Evolutionary conservation across 2,113 vertebrate species (phyloP).

Genomic region (Oreochromis tanganicae): DNA sequence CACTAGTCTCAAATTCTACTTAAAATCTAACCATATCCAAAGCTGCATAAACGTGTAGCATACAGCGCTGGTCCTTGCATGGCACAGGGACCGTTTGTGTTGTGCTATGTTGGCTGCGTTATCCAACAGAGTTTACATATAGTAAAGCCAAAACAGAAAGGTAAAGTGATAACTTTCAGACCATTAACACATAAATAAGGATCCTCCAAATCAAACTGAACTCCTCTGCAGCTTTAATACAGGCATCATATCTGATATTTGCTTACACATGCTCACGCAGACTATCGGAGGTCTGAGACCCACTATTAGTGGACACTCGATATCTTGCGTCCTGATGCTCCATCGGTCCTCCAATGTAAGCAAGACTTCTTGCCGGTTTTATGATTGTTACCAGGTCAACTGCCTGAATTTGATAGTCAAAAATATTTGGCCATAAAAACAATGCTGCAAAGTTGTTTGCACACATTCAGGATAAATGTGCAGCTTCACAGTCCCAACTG

Average conservation of each 20-base stretch:
- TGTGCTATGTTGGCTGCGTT: neutral
- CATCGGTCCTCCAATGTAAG: neutral
- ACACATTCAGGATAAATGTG: neutral
- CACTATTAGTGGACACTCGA: neutral
- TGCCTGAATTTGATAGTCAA: neutral
- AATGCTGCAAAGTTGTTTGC: neutral
- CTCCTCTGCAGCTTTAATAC: neutral
- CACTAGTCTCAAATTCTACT: neutral
- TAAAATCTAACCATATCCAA: neutral
- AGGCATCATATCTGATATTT: neutral
- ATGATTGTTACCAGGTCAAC: neutral
- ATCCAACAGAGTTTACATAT: neutral
- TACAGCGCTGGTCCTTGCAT: accelerated
- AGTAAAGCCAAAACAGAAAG: neutral
- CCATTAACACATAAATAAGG: neutral
- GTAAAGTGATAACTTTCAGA: neutral
- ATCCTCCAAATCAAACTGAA: neutral
- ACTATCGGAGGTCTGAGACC: neutral
- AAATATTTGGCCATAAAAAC: neutral
- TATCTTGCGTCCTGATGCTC: neutral
- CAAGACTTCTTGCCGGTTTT: neutral
- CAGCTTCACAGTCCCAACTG: neutral
- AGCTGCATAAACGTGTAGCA: neutral
- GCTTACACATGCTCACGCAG: neutral
- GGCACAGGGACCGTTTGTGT: accelerated